Evolutionary conservation across 2,113 vertebrate genomes (phyloP).

Genomic region (Tamias sibiricus): DNA sequence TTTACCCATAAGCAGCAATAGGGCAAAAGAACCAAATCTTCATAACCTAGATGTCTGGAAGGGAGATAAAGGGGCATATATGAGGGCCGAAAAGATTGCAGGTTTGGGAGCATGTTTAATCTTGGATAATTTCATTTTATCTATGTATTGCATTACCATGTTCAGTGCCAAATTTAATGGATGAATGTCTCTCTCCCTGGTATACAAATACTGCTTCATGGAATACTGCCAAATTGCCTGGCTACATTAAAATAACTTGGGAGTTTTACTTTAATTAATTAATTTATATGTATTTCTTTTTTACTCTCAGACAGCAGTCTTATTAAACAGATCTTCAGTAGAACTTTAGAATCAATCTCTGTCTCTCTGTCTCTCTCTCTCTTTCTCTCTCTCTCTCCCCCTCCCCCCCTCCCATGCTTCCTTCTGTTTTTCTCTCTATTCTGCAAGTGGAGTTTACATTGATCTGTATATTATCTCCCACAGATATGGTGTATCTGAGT

Average conservation of each 20-base stretch:
- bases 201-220: neutral
- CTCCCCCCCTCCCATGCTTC: fast-evolving
- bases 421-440: neutral
- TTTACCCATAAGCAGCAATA: neutral
- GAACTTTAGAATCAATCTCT: neutral
- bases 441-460: neutral
- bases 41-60: neutral
- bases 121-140: neutral
- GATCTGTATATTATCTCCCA: neutral
- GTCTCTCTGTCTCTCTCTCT: fast-evolving
- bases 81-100: neutral
- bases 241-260: neutral
- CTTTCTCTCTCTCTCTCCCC: too few species aligned
- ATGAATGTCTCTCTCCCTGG: neutral
- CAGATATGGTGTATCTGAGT: neutral
- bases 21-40: neutral
- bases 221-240: neutral
- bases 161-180: neutral
- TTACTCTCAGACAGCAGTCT: neutral
- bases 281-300: neutral
- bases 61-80: neutral
- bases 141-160: neutral
- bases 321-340: neutral
- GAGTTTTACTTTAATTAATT: neutral
- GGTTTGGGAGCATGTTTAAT: neutral